phyloP scores from a whole-genome alignment of 2,888 invertebrate genomes.

The Elegia similella region DNA sequence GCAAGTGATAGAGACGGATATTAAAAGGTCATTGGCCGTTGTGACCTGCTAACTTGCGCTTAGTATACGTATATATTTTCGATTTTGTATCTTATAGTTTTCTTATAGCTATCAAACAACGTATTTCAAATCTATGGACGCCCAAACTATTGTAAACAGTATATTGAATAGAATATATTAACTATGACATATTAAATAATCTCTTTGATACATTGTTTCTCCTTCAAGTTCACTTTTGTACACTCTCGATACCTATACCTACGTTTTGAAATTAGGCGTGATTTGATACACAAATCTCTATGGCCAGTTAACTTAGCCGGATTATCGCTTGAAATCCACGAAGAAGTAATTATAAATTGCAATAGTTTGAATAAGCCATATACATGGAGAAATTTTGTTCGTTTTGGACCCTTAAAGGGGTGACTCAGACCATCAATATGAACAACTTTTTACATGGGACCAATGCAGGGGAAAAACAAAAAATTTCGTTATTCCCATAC shows the following conservation, averaged over 20 bases:
- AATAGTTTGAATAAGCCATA: no score
- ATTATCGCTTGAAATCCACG: no score
- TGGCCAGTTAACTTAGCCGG: not conserved
- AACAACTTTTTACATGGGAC: no score
- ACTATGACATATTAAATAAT: conserved; percentile 15
- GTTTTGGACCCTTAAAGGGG: no score
- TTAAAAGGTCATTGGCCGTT: not conserved
- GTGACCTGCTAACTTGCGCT: not conserved
- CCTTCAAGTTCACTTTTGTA: conserved; percentile 13
- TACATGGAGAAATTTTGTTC: no score
- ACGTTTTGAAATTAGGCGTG: conserved; percentile 3
- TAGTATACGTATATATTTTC: not conserved
- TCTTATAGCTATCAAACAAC: not conserved
- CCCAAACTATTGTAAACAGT: conserved; percentile 24
- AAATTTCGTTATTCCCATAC: no score
- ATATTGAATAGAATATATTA: conserved; percentile 9
- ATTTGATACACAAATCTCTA: not conserved
- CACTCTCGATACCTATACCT: conserved; percentile 13
- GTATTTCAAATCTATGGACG: conserved; percentile 24
- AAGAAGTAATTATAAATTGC: no score
- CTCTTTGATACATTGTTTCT: conserved; percentile 14
- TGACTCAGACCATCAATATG: no score
- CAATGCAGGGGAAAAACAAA: no score
- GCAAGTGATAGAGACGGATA: not conserved
- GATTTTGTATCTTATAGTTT: not conserved